Evolutionary conservation across 2,888 invertebrate species (phyloP).

Genomic region (Dolomedes plantarius): DNA sequence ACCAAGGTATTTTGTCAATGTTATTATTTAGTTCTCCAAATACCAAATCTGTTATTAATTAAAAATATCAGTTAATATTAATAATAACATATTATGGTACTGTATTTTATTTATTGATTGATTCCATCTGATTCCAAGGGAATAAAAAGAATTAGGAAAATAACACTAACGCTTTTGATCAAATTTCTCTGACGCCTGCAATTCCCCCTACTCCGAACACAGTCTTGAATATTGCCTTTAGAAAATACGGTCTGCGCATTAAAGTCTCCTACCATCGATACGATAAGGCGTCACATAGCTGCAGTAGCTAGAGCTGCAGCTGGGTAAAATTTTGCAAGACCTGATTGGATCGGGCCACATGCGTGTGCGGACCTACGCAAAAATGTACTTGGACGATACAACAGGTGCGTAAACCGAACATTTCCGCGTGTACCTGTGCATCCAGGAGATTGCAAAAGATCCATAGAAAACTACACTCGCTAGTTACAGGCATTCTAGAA

Average conservation of each 20-base stretch:
- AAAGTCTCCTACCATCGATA: slow-evolving; percentile 21
- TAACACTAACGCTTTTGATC: background rate
- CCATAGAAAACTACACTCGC: background rate
- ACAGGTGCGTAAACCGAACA: slow-evolving; percentile 57
- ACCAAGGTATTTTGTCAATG: no score
- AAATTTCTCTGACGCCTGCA: background rate
- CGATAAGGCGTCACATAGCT: slow-evolving; percentile 27
- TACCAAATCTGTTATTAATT: no score
- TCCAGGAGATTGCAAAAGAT: slow-evolving; percentile 28
- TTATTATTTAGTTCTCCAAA: no score
- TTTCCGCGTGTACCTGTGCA: slow-evolving; percentile 65
- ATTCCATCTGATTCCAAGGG: no score
- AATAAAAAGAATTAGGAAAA: no score
- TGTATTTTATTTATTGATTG: no score
- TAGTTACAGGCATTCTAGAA: no score
- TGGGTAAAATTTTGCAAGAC: slow-evolving; percentile 39
- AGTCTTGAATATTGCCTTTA: slow-evolving; percentile 21
- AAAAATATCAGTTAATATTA: no score
- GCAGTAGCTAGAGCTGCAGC: slow-evolving; percentile 45
- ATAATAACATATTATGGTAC: no score
- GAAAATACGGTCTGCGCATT: background rate
- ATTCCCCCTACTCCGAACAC: background rate
- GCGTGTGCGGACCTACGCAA: slow-evolving; percentile 32
- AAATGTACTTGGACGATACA: slow-evolving; percentile 22
- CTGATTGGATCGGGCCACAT: background rate